Conservation (phyloP, 2,113 vertebrate genomes). For the Pampusana beccarii region DNA sequence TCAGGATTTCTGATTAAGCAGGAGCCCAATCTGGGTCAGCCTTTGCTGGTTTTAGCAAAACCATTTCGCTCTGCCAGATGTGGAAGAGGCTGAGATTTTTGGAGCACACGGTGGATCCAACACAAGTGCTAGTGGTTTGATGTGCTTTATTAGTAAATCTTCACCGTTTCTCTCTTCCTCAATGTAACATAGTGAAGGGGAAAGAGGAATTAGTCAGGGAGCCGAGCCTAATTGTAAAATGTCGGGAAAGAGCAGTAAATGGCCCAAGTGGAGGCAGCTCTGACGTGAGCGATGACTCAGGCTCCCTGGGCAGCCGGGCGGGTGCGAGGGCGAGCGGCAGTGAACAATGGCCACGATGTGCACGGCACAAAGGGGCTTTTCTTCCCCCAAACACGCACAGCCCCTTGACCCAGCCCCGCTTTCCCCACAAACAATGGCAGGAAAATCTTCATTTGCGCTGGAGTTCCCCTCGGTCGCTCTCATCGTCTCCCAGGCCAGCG, state of each 20-base stretch:
- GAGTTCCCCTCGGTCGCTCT: not conserved
- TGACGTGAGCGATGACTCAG: not conserved
- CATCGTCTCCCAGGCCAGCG: not conserved
- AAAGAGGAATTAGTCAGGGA: not conserved
- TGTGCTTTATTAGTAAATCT: not conserved
- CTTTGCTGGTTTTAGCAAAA: not conserved
- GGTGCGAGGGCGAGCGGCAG: not conserved
- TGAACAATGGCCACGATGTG: not conserved
- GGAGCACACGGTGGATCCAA: not conserved
- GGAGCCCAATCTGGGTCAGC: not conserved
- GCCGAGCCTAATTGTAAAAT: fast-evolving
- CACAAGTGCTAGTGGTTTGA: fast-evolving
- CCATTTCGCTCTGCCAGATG: fast-evolving
- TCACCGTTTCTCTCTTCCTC: not conserved
- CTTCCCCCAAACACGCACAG: not conserved
- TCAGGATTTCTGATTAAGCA: not conserved
- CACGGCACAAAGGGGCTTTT: conserved; percentile 10
- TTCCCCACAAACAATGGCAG: not conserved
- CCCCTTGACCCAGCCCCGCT: not conserved
- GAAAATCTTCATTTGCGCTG: not conserved
- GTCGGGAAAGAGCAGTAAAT: not conserved
- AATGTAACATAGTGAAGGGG: fast-evolving
- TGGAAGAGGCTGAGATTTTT: not conserved
- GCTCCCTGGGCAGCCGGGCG: not conserved
- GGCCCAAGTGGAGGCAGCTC: not conserved